Evolutionary conservation across 53 echinoderm and acorn worm species (phyloP).

Genomic region (Temnopleurus reevesii): DNA sequence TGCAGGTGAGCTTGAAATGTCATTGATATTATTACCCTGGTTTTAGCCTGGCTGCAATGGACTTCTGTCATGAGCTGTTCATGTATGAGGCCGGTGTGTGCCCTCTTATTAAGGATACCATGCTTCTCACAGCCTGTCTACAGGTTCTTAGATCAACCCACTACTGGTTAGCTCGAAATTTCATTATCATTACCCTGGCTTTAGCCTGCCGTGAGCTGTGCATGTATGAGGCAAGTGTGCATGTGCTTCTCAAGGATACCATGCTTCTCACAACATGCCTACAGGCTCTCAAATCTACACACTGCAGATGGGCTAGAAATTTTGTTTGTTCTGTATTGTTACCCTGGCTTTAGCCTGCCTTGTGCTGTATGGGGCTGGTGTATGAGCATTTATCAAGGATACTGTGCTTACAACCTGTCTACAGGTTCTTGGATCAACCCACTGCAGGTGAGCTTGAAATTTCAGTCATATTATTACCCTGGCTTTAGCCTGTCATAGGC

Average conservation of each 20-base stretch:
- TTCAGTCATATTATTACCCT: too few species aligned
- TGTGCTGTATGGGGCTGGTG: slow-evolving; percentile 20
- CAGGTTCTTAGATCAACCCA: background rate
- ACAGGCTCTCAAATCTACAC: slow-evolving; percentile 10
- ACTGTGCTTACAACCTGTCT: slow-evolving; percentile 22
- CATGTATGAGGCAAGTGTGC: background rate
- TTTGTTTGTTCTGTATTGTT: too few species aligned
- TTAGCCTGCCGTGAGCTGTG: slow-evolving; percentile 29
- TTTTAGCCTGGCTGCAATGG: too few species aligned
- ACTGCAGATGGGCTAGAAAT: too few species aligned
- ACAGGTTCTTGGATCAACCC: slow-evolving; percentile 12
- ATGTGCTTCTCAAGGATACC: slow-evolving; percentile 7
- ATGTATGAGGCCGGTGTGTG: background rate
- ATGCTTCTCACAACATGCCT: slow-evolving; percentile 31
- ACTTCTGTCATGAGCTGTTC: background rate
- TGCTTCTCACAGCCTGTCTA: background rate
- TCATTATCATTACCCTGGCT: too few species aligned
- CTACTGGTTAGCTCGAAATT: too few species aligned
- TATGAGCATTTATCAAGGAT: slow-evolving; percentile 19
- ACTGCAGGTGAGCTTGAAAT: too few species aligned
- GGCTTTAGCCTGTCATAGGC: background rate
- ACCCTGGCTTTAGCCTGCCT: too few species aligned
- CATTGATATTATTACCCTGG: too few species aligned
- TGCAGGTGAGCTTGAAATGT: too few species aligned
- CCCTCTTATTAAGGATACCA: background rate